Percentiles rank a stretch among this genome's conserved stretches.
phyloP scores from a whole-genome alignment of 2,888 invertebrate genomes.

The Tetanocera ferruginea region DNA sequence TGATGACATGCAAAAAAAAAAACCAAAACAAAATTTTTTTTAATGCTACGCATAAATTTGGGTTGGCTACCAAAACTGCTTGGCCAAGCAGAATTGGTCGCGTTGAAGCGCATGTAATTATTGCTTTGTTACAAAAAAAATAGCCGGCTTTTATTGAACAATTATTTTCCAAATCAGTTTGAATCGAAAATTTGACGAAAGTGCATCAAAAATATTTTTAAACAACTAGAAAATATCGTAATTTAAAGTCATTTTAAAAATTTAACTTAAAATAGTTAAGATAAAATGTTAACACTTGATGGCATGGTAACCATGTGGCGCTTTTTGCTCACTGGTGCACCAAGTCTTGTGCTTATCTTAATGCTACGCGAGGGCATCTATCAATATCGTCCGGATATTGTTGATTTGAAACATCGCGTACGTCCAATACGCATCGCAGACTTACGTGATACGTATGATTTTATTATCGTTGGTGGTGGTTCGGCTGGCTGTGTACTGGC shows the following conservation, averaged over 20 bases:
- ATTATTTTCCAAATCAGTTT: background rate
- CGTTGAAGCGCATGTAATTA: background rate
- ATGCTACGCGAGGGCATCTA: constrained; percentile 76
- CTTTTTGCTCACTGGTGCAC: constrained; percentile 75
- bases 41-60: background rate
- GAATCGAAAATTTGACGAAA: background rate
- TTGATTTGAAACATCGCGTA: constrained; percentile 77
- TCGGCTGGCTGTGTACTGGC: constrained; percentile 87
- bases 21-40: background rate
- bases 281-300: constrained; percentile 51
- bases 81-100: background rate
- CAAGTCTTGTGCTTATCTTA: constrained; percentile 77
- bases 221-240: background rate
- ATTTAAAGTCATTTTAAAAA: background rate
- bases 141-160: background rate
- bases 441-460: constrained; percentile 79
- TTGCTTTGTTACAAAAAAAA: too few relatives aligned
- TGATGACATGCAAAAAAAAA: background rate
- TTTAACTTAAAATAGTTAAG: background rate
- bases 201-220: background rate
- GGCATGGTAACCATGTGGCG: constrained; percentile 74
- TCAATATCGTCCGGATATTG: constrained; percentile 79
- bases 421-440: constrained; percentile 72
- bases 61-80: background rate
- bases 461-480: constrained; percentile 85